Evolutionary conservation across 2,888 invertebrate species (phyloP).

Genomic region (Caenorhabditis imperialis): DNA sequence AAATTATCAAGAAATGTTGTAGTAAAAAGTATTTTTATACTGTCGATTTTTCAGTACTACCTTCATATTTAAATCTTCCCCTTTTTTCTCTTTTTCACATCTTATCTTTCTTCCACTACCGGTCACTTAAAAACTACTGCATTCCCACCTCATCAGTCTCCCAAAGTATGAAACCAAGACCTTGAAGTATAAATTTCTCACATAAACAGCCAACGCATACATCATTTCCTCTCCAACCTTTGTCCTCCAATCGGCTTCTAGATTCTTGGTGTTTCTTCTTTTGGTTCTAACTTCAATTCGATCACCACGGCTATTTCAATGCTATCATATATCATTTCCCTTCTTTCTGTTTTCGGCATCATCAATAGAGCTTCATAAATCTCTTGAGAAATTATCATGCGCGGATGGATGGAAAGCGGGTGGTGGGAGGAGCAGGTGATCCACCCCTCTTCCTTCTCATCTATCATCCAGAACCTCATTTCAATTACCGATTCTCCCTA

Average conservation of each 20-base stretch:
- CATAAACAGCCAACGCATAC: constrained; percentile 14
- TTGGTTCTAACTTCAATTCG: constrained; percentile 4
- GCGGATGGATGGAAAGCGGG: constrained; percentile 40
- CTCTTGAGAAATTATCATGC: constrained; percentile 41
- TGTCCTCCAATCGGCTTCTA: background rate
- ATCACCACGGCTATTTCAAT: background rate
- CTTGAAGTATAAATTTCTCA: constrained; percentile 38
- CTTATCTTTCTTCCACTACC: no score
- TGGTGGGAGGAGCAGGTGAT: constrained; percentile 46
- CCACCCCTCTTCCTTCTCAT: constrained; percentile 32
- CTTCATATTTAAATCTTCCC: no score
- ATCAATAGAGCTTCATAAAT: constrained; percentile 47
- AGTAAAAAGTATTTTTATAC: no score
- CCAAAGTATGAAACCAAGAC: constrained; percentile 15
- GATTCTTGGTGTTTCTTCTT: constrained; percentile 25
- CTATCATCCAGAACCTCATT: constrained; percentile 47
- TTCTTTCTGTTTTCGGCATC: constrained; percentile 13
- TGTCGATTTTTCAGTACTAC: no score
- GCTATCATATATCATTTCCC: no score
- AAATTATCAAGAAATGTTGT: no score
- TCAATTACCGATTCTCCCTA: constrained; percentile 48
- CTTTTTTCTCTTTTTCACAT: no score
- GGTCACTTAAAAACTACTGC: no score
- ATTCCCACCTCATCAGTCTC: no score
- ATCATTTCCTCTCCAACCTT: constrained; percentile 4